Evolutionary conservation across 2,888 invertebrate species (phyloP), one percentile per base, ranked within the genome.

Genomic region (Melangyna quadrimaculata): DNA sequence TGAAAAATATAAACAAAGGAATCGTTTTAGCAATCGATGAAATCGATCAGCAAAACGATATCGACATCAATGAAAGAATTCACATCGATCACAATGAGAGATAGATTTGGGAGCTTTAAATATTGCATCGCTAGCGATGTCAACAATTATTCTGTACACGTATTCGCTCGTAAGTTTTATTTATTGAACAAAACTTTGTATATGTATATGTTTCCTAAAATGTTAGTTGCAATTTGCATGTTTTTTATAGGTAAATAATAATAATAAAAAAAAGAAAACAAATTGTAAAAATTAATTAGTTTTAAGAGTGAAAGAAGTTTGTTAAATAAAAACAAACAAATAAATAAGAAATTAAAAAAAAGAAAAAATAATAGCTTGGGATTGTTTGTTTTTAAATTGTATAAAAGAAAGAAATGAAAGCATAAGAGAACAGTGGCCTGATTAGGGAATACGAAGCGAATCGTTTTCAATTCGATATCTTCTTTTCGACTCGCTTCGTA

Each of bases 1-100:
- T 97, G 93, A 94, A 95, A 61, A 93, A 95, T 0, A 95, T 97
- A 69, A 95, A 96, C 89, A 94, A 94, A 78, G 95, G 95, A 0
- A 93, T 96, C 1, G 91, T 93, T 0, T 90, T 94, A 9, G 93
- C 94, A 0, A 84, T 93, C 22, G 92, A 93, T 57, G 93, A 93
- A 88, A 90, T 93, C 48, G 89, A 93, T 88, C 93, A 93, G 89
- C 93, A 94, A 43, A 81, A 80, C 37, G 61, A n/a, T 32, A 83
- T 78, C 32, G 74, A 45, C 0, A n/a, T n/a, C n/a, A 83, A 67
- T 24, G 72, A 80, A 22, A 59, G n/a, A 29, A 75, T 53, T 53
- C 73, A 65, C 48, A 72, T 79, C 37, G 92, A 93, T 43, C 92
- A 93, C 12, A 93, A 94, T 57, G 92, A 91, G 82, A 91, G 48